phyloP scores from a whole-genome alignment of 2,797 vertebrate species.

The Buphagus erythrorhynchus region DNA sequence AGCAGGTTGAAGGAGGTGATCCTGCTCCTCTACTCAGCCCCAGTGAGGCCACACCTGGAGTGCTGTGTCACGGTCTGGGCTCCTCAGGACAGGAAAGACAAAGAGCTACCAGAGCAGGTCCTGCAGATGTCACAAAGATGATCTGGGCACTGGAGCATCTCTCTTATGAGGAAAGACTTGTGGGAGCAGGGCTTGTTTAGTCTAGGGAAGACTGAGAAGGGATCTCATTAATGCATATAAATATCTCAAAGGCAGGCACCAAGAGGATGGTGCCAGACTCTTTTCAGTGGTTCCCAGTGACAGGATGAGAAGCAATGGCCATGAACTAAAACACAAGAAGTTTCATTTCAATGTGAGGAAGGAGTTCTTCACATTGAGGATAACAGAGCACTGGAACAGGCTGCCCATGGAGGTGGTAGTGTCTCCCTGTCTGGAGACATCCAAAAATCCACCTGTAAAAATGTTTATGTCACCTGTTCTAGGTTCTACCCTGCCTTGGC shows the following conservation, averaged over 20 bases:
- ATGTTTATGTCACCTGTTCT: background rate
- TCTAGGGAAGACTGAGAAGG: background rate
- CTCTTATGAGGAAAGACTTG: background rate
- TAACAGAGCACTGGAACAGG: background rate
- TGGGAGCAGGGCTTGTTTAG: background rate
- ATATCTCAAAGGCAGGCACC: background rate
- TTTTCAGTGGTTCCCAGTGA: background rate
- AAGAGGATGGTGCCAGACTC: background rate
- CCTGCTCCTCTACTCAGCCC: background rate
- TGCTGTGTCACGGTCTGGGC: background rate
- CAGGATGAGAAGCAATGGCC: background rate
- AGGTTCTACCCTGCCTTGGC: background rate
- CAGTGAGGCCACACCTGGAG: background rate
- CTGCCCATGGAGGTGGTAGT: fast-evolving
- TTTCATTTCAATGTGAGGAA: background rate
- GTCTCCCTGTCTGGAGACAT: background rate
- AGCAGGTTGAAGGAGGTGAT: background rate
- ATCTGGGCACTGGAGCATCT: background rate
- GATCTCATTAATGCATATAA: background rate
- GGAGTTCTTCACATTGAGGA: background rate
- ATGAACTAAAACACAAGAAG: background rate
- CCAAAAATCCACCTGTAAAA: background rate
- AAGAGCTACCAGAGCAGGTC: background rate
- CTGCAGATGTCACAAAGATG: background rate
- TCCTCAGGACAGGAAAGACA: background rate